Percentiles rank a stretch among this genome's conserved stretches.
Conservation (phyloP, 1,140 invertebrate genomes). For the Saxidomus purpurata region DNA sequence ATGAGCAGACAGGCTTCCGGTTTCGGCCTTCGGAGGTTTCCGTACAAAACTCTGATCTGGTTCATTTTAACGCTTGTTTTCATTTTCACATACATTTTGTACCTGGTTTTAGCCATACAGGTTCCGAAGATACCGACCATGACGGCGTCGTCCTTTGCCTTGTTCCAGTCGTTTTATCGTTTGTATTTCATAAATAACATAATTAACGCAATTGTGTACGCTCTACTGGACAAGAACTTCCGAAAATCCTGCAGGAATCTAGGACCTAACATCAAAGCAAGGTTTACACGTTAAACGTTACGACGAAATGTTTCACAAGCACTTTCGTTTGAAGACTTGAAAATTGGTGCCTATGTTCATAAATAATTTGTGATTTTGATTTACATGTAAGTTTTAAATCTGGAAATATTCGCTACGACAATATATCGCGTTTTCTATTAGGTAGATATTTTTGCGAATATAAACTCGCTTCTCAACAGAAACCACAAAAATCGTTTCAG, state of each 20-base stretch:
- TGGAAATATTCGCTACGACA: no score
- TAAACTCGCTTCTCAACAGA: no score
- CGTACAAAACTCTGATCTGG: constrained; percentile 65
- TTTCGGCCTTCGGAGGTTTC: constrained; percentile 36
- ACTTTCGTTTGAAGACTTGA: no score
- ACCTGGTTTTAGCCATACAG: constrained; percentile 11
- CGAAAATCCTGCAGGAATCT: constrained; percentile 7
- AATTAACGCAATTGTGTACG: constrained; percentile 64
- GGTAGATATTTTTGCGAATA: no score
- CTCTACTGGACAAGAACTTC: constrained; percentile 44
- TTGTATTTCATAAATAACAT: constrained; percentile 66
- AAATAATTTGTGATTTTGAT: no score
- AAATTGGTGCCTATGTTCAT: no score
- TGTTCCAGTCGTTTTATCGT: constrained; percentile 42
- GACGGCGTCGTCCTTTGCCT: constrained; percentile 7
- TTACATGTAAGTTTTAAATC: no score
- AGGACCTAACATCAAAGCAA: neutral
- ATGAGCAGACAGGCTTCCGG: constrained; percentile 49
- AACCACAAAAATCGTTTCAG: no score
- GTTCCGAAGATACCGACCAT: constrained; percentile 18
- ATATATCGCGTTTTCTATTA: no score
- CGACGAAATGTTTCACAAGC: no score
- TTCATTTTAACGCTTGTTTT: constrained; percentile 60
- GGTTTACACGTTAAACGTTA: neutral
- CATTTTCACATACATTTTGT: constrained; percentile 57